A percentile compares a stretch with the other conserved stretches of the same genome.
Conservation (phyloP, 2,113 vertebrate species). For the Xyrauchen texanus region DNA sequence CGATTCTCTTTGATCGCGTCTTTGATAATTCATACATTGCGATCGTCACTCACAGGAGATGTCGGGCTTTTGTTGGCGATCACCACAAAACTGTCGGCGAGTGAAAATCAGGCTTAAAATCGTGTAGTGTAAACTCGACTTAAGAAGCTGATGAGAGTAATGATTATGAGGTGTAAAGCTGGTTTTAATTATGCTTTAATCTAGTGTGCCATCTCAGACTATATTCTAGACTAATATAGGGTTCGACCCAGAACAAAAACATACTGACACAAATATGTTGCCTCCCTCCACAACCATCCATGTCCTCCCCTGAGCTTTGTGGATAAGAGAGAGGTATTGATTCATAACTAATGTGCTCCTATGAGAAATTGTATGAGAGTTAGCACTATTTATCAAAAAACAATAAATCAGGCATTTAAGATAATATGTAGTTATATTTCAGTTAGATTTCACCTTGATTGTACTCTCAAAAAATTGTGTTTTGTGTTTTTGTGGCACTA, state of each 20-base stretch:
- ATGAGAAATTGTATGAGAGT: not conserved
- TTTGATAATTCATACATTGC: too few species aligned
- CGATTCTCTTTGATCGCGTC: too few species aligned
- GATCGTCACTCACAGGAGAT: too few species aligned
- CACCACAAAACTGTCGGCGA: too few species aligned
- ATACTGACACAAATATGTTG: constrained; percentile 26
- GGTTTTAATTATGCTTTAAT: constrained; percentile 1
- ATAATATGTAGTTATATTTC: constrained; percentile 3
- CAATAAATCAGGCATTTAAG: constrained; percentile 18
- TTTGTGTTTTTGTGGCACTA: not conserved
- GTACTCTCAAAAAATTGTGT: not conserved
- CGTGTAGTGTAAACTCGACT: too few species aligned
- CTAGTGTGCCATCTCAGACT: constrained; percentile 2
- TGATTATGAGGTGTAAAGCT: not conserved
- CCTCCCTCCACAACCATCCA: not conserved
- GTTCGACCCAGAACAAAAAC: constrained; percentile 20
- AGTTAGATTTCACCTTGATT: not conserved
- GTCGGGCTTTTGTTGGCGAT: too few species aligned
- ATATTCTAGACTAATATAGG: constrained; percentile 7
- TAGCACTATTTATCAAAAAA: not conserved
- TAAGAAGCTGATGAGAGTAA: not conserved
- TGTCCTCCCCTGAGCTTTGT: not conserved
- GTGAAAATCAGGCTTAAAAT: too few species aligned
- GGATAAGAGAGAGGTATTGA: not conserved
- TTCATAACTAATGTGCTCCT: not conserved